A percentile compares a stretch with the other conserved stretches of the same genome.
phyloP scores from a whole-genome alignment of 2,888 invertebrate species.

The Julus scanicus region DNA sequence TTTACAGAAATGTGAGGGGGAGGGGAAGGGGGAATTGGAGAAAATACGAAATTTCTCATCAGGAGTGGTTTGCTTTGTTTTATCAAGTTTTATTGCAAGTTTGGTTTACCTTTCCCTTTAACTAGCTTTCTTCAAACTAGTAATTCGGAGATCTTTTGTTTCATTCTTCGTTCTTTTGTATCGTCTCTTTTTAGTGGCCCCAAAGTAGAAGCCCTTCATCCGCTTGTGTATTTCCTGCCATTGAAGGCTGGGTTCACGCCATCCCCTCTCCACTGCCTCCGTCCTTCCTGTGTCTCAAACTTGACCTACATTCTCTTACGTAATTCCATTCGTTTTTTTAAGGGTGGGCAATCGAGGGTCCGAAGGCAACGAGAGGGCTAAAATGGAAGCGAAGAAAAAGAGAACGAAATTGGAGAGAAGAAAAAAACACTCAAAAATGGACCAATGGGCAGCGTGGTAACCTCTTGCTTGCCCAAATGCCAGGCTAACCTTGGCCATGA shows the following conservation, averaged over 20 bases:
- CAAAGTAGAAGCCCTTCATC: background rate
- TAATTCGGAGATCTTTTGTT: no score
- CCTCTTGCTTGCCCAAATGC: background rate
- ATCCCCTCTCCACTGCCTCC: slow-evolving; percentile 6
- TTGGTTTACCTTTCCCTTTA: no score
- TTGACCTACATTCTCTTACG: slow-evolving; percentile 26
- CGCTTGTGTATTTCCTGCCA: background rate
- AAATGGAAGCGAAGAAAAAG: background rate
- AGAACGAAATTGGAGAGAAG: background rate
- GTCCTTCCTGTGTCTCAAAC: slow-evolving; percentile 33
- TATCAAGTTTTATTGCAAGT: no score
- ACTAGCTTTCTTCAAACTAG: no score
- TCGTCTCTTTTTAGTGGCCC: background rate
- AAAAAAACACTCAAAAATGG: background rate
- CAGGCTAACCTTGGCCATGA: slow-evolving; percentile 13
- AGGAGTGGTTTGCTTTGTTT: no score
- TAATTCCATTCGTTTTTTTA: slow-evolving; percentile 2
- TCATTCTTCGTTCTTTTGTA: no score
- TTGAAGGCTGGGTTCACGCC: background rate
- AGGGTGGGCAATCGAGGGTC: slow-evolving; percentile 10
- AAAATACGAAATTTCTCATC: no score
- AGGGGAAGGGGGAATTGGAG: no score
- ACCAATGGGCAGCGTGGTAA: background rate
- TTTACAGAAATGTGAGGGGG: no score
- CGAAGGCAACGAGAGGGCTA: background rate